Evolutionary conservation across 2,113 vertebrate genomes (phyloP).

Genomic region (Caranx ignobilis): DNA sequence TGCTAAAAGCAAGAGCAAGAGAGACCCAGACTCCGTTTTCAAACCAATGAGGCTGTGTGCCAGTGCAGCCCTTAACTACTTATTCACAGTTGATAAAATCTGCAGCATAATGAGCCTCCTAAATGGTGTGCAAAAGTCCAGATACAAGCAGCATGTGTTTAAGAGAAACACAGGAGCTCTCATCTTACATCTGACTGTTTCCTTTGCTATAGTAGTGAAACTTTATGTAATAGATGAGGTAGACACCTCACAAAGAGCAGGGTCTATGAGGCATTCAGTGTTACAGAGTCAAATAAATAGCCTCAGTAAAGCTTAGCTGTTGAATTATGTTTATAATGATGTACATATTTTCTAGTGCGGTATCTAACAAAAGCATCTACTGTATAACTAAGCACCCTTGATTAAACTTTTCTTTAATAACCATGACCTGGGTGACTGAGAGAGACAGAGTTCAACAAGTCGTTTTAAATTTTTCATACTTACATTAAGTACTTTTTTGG

Average conservation of each 20-base stretch:
- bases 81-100: not conserved
- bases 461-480: no score
- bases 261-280: not conserved
- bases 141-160: not conserved
- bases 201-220: not conserved
- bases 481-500: not conserved
- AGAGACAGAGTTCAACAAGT: not conserved
- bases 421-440: no score
- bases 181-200: not conserved
- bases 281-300: not conserved
- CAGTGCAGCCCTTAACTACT: not conserved
- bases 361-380: no score
- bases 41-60: not conserved
- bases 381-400: no score
- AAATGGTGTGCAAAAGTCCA: not conserved
- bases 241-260: not conserved
- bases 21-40: not conserved
- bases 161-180: not conserved
- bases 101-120: not conserved
- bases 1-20: not conserved
- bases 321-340: not conserved
- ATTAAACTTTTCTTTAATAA: no score
- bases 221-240: not conserved
- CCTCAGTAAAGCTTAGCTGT: constrained; percentile 2
- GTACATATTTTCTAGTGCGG: not conserved